Conservation (phyloP, 2,797 vertebrate species). For the Setipinna tenuifilis region DNA sequence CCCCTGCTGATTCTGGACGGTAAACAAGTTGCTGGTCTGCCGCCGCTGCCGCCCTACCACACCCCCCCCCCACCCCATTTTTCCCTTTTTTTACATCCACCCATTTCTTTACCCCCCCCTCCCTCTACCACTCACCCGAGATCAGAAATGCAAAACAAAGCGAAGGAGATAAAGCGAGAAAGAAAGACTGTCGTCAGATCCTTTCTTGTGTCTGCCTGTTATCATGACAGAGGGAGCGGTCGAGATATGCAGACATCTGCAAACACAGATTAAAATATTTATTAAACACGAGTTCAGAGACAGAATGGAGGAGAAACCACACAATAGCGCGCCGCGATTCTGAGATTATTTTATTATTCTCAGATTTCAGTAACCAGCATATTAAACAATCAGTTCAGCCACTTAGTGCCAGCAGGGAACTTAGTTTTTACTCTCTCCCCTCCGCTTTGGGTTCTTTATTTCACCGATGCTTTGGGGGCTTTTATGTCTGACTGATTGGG, state of each 20-base stretch:
- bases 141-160: slow-evolving; percentile 9
- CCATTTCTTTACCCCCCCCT: too few species aligned
- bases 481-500: neutral
- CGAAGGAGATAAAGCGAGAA: slow-evolving; percentile 42
- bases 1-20: slow-evolving; percentile 52
- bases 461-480: neutral
- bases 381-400: neutral
- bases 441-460: neutral
- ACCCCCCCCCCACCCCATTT: slow-evolving; percentile 59
- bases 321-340: neutral
- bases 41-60: slow-evolving; percentile 8
- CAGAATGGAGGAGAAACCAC: neutral
- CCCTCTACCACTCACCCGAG: slow-evolving; percentile 25
- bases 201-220: slow-evolving; percentile 49
- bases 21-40: slow-evolving; percentile 9
- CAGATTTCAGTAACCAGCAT: neutral
- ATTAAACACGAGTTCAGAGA: slow-evolving; percentile 24
- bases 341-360: slow-evolving; percentile 17
- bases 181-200: slow-evolving; percentile 49
- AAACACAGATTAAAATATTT: slow-evolving; percentile 44
- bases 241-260: slow-evolving; percentile 64
- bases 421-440: neutral
- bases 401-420: neutral
- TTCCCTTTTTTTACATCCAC: too few species aligned
- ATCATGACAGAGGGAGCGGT: slow-evolving; percentile 35